Percentiles rank a stretch among this genome's conserved stretches.
Evolutionary conservation across 2,113 vertebrate species (phyloP).

Genomic region (Chamaea fasciata): DNA sequence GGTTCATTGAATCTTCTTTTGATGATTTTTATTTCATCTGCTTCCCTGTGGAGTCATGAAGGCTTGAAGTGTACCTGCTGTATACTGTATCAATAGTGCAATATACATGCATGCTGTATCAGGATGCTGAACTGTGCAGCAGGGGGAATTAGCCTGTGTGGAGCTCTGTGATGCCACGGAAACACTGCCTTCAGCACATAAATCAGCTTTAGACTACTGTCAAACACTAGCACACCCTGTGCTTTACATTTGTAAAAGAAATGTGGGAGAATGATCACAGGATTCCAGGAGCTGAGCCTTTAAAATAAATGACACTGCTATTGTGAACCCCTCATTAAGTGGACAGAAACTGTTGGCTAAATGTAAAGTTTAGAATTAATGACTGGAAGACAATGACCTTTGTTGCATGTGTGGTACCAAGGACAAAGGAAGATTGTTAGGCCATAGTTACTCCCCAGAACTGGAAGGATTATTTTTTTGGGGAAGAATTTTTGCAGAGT

Average conservation of each 20-base stretch:
- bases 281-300: neutral
- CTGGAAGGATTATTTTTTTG: neutral
- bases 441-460: neutral
- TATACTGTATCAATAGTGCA: neutral
- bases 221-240: neutral
- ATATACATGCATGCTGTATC: neutral
- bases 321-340: neutral
- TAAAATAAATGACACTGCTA: neutral
- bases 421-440: neutral
- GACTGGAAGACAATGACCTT: neutral
- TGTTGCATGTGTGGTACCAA: neutral
- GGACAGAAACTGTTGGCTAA: neutral
- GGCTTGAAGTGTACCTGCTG: neutral
- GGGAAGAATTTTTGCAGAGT: neutral
- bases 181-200: neutral
- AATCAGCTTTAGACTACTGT: neutral
- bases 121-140: neutral
- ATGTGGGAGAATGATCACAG: neutral
- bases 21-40: neutral
- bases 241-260: neutral
- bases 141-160: neutral
- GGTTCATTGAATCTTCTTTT: neutral
- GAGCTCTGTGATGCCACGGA: neutral
- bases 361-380: neutral
- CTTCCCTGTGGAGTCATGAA: neutral